These are phyloP conservation scores for Peromyscus californicus DNA, from an alignment of 2,113 vertebrate genomes.

Conservation along the genomic window DNA sequence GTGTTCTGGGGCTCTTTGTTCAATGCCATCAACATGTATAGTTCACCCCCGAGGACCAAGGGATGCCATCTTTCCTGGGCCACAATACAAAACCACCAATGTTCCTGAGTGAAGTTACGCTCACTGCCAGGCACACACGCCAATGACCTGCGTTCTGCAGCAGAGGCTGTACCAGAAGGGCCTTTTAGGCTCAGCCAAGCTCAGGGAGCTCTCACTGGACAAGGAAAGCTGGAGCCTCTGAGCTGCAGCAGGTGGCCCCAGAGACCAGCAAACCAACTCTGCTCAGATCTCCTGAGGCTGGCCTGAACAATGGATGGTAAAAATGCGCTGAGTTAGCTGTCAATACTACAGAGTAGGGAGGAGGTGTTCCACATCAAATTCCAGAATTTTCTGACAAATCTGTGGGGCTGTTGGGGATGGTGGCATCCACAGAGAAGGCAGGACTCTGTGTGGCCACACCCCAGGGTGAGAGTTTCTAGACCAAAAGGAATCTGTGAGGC, in stretches of 20 bases:
- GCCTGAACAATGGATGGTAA: not conserved
- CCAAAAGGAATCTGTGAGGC: not conserved
- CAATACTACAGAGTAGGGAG: not conserved
- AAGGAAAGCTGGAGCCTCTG: not conserved
- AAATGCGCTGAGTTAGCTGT: not conserved
- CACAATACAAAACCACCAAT: too few species aligned
- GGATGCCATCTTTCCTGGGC: not conserved
- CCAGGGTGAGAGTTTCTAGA: not conserved
- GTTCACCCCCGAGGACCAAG: not conserved
- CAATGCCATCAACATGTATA: fast-evolving
- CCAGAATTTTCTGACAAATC: not conserved
- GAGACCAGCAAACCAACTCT: not conserved
- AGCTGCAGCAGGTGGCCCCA: not conserved
- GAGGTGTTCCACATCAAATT: not conserved
- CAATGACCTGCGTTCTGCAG: fast-evolving
- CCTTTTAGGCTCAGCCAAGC: not conserved
- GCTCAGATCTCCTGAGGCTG: not conserved
- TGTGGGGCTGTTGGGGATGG: not conserved
- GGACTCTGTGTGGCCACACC: not conserved
- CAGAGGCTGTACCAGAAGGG: not conserved
- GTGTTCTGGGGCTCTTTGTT: not conserved
- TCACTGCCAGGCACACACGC: fast-evolving
- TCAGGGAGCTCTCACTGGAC: not conserved
- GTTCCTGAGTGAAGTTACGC: not conserved
- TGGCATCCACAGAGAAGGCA: fast-evolving